Evolutionary conservation across 2,888 invertebrate species (phyloP).

Genomic region (Phorcus lineatus): DNA sequence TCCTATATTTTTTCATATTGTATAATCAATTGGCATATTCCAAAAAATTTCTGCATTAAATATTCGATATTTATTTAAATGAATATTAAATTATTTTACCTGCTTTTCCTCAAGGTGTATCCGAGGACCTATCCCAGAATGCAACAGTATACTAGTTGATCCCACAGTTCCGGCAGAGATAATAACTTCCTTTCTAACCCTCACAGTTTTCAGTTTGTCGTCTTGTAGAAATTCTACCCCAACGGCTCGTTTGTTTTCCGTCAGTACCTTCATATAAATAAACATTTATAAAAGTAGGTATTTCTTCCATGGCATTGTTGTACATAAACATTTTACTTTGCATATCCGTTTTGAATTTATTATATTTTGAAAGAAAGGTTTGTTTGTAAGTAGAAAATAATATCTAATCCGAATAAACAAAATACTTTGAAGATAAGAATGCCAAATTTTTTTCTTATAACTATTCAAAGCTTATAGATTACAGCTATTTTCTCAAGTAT

Average conservation of each 20-base stretch:
- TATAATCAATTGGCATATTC: no score
- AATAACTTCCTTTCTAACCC: slow-evolving; percentile 66
- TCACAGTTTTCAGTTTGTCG: slow-evolving; percentile 55
- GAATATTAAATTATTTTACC: slow-evolving; percentile 53
- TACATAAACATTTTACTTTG: no score
- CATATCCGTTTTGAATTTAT: no score
- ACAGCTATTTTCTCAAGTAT: no score
- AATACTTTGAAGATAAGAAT: no score
- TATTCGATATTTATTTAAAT: no score
- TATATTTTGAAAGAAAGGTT: no score
- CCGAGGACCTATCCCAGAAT: slow-evolving; percentile 74
- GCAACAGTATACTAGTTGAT: slow-evolving; percentile 73
- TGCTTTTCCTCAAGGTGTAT: slow-evolving; percentile 68
- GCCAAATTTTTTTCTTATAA: no score
- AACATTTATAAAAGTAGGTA: no score
- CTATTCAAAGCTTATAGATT: no score
- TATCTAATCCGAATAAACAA: background rate
- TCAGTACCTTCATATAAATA: slow-evolving; percentile 45
- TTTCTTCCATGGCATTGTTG: background rate
- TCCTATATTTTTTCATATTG: no score
- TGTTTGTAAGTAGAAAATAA: background rate
- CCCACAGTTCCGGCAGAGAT: slow-evolving; percentile 74
- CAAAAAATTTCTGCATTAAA: no score
- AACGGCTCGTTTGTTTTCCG: slow-evolving; percentile 60
- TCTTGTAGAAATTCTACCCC: slow-evolving; percentile 65